A percentile compares a stretch with the other conserved stretches of the same genome.
These are phyloP conservation scores for Conus canariensis DNA, from an alignment of 2,888 invertebrate genomes.

Conservation along the genomic window DNA sequence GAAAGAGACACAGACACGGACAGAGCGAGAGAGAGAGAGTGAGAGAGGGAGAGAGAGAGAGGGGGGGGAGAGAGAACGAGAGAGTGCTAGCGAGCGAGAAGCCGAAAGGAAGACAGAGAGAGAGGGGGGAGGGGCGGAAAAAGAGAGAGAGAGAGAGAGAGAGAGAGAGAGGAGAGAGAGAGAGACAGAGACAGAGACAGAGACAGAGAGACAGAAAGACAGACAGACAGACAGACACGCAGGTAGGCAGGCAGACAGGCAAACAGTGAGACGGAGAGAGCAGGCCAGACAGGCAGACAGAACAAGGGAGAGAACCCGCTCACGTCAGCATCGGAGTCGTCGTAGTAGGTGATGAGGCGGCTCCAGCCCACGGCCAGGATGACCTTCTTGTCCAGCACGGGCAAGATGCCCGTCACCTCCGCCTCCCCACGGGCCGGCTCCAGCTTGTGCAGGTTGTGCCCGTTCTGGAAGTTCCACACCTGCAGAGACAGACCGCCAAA, in stretches of 20 bases:
- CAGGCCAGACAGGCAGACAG: background rate
- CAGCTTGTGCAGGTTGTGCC: constrained; percentile 77
- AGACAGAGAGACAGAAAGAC: background rate
- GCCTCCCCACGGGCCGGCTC: constrained; percentile 74
- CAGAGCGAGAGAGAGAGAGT: background rate
- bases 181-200: background rate
- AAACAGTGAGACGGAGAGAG: background rate
- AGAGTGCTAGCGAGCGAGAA: background rate
- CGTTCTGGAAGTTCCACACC: constrained; percentile 79
- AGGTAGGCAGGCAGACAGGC: background rate
- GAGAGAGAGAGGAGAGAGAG: background rate
- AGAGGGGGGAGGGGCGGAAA: background rate
- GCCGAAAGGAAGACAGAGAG: background rate
- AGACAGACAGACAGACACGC: background rate
- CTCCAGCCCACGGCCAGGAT: constrained; percentile 78
- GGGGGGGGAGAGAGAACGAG: background rate
- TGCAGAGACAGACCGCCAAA: constrained; percentile 45
- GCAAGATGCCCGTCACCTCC: constrained; percentile 77
- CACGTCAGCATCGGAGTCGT: constrained; percentile 76
- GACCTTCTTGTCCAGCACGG: constrained; percentile 72
- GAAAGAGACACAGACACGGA: background rate
- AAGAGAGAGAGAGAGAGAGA: background rate
- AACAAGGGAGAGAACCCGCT: constrained; percentile 48
- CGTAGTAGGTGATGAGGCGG: constrained; percentile 72
- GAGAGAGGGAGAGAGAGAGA: background rate